Evolutionary conservation across 2,113 vertebrate species (phyloP).

Genomic region (Catharus bicknelli): DNA sequence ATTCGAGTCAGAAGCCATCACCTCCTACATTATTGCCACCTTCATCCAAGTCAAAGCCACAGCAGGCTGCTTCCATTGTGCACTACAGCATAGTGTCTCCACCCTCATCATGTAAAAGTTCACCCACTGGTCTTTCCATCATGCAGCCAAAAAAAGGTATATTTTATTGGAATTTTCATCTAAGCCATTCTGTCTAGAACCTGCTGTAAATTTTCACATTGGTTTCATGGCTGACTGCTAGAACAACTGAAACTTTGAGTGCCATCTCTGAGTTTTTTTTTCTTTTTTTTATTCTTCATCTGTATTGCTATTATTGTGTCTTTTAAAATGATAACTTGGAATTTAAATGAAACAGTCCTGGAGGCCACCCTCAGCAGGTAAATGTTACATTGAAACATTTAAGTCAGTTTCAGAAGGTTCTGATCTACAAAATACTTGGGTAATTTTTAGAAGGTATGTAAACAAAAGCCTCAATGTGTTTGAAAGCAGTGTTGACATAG

Average conservation of each 20-base stretch:
- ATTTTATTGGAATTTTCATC: conserved; percentile 24
- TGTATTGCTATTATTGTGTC: not conserved
- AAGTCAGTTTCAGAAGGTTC: not conserved
- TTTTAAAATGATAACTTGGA: not conserved
- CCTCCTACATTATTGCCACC: conserved; percentile 60
- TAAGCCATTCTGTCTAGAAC: conserved; percentile 20
- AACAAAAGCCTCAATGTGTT: not conserved
- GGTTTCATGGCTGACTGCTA: not conserved
- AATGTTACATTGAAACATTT: not conserved
- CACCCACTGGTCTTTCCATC: conserved; percentile 59
- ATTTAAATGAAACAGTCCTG: not conserved
- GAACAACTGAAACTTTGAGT: not conserved
- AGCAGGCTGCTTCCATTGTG: conserved; percentile 64
- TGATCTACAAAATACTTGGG: not conserved
- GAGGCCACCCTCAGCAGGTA: not conserved
- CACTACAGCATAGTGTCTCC: conserved; percentile 63
- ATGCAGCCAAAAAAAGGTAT: conserved; percentile 66
- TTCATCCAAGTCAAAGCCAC: conserved; percentile 66
- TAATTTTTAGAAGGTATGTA: not conserved
- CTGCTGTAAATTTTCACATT: not conserved
- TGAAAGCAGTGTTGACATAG: not conserved
- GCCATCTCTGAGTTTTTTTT: not conserved
- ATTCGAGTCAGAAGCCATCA: conserved; percentile 65
- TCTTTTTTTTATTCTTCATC: not conserved
- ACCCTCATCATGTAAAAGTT: conserved; percentile 65